These are phyloP conservation scores for Cyrtorhinus lividipennis DNA, from an alignment of 1,140 invertebrate genomes.

Conservation along the genomic window DNA sequence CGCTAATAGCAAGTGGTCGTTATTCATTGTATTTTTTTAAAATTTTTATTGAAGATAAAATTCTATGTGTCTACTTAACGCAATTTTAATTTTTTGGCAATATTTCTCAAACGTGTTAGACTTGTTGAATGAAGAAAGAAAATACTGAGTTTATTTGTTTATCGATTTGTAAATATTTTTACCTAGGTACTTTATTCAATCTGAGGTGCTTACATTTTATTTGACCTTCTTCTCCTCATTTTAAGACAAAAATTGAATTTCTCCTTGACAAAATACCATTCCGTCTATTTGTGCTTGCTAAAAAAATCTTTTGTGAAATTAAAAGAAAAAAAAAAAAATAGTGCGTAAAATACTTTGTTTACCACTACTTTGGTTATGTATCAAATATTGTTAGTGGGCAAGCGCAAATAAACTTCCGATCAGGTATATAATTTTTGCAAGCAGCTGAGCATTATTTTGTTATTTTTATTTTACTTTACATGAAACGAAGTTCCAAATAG, in stretches of 20 bases:
- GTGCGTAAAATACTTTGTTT: too few species aligned
- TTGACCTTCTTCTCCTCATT: neutral
- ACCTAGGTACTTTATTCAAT: neutral
- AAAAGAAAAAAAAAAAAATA: too few species aligned
- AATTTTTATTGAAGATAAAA: neutral
- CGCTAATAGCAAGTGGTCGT: neutral
- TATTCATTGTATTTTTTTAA: neutral
- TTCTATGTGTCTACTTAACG: neutral
- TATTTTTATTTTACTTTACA: too few species aligned
- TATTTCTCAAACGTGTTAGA: slow-evolving; percentile 10
- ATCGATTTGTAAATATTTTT: slow-evolving; percentile 5
- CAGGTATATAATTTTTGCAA: too few species aligned
- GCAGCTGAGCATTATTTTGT: too few species aligned
- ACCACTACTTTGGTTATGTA: too few species aligned
- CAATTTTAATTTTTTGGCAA: slow-evolving; percentile 2
- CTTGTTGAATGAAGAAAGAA: neutral
- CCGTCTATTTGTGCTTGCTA: neutral
- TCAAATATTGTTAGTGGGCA: too few species aligned
- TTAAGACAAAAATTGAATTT: neutral
- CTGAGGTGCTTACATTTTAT: slow-evolving; percentile 2
- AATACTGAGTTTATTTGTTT: slow-evolving; percentile 1
- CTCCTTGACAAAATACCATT: too few species aligned
- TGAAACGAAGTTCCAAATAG: too few species aligned
- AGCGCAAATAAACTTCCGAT: too few species aligned
- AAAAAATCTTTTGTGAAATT: neutral